phyloP scores from a whole-genome alignment of 2,797 vertebrate genomes.

The Alauda arvensis region DNA sequence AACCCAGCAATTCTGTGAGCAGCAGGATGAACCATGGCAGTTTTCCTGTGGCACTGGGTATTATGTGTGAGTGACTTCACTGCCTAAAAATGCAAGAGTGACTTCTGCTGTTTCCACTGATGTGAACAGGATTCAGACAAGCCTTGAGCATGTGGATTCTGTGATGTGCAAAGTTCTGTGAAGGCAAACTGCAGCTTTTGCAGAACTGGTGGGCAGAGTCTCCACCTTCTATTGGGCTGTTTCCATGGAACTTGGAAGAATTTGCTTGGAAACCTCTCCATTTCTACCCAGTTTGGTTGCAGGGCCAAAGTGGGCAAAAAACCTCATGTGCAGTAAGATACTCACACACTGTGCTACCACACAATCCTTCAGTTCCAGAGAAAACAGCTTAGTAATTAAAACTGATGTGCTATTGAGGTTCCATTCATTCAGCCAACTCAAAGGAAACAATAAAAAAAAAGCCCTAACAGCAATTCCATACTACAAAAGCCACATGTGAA shows the following conservation, averaged over 20 bases:
- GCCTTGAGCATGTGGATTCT: neutral
- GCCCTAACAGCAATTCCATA: neutral
- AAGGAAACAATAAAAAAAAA: neutral
- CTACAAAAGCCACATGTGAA: neutral
- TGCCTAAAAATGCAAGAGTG: neutral
- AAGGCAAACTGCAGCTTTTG: neutral
- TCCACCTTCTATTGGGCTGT: neutral
- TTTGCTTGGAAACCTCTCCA: neutral
- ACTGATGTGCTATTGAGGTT: accelerated
- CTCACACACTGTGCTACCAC: neutral
- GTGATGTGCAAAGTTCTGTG: neutral
- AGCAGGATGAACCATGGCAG: neutral
- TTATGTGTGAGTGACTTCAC: neutral
- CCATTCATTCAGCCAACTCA: neutral
- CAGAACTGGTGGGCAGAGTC: neutral
- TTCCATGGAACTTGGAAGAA: neutral
- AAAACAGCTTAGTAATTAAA: neutral
- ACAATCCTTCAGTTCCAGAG: neutral
- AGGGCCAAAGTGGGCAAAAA: neutral
- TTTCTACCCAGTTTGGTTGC: neutral
- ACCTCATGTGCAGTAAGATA: neutral
- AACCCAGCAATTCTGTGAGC: neutral
- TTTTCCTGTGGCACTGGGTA: neutral
- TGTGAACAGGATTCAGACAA: neutral
- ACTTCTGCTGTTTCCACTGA: neutral